Evolutionary conservation across 2,797 vertebrate species (phyloP), one percentile per base, ranked within the genome.

Genomic region (Sciurus vulgaris): DNA sequence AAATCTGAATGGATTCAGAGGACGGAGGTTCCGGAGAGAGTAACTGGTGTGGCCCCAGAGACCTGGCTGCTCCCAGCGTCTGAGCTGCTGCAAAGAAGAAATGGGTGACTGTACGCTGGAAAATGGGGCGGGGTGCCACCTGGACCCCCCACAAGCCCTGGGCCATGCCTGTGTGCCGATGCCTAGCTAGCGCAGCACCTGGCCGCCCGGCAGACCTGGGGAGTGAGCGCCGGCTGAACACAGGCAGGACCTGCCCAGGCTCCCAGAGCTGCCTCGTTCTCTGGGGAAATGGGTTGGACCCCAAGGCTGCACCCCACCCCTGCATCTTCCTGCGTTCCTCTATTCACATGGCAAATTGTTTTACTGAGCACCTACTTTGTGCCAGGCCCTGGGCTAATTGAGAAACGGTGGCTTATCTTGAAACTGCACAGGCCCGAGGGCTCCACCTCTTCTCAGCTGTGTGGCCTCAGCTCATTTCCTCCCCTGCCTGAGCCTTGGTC

Each of bases 1-100:
- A 83, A 44, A 33, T 83, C 33, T 33, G 95, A 91, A 94, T 73
- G 73, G 95, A 94, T 86, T 95, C 95, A 84, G 91, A 96, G 88
- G 51, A 17, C 93, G 96, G 95, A 85, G 78, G 89, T 86, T 89
- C 86, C 96, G 96, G 92, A 88, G 95, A 96, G 97, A 98, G 92
- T 96, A 51, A 96, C 95, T 93, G 78, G 92, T 95, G 56, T 82
- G 89, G 77, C 84, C 81, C 89, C 79, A 35, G 51, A 91, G 86
- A 38, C 56, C 87, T 86, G 94, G 91, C 83, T 84, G 13, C 74
- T 88, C 79, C 65, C 78, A 38, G 67, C 65, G 88, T 3, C 41
- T 94, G 90, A 95, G 95, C 82, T 73, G 85, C 87, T 69, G 38
- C 79, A 56, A 35, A 92, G 67, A 94, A 63, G 94, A 89, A 93